These are phyloP conservation scores for Cyanoramphus novaezelandiae DNA, from an alignment of 2,113 vertebrate species.

Conservation along the genomic window DNA sequence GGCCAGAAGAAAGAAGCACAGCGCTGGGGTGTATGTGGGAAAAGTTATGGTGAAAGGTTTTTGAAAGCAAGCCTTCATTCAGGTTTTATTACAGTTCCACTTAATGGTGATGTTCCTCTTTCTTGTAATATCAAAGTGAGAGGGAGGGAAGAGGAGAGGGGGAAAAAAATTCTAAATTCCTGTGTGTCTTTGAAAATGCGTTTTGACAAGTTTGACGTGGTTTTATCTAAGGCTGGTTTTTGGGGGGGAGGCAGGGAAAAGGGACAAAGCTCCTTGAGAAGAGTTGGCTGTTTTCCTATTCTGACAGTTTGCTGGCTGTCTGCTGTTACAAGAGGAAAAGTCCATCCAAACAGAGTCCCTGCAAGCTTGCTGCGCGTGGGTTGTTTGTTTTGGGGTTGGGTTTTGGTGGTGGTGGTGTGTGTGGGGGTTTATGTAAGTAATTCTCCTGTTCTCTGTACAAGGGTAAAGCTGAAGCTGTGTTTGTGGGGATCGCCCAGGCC, in stretches of 20 bases:
- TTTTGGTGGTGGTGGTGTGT: neutral
- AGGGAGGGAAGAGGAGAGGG: too few relatives aligned
- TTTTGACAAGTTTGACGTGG: neutral
- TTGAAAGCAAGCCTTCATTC: neutral
- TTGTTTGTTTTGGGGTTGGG: neutral
- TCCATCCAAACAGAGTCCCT: neutral
- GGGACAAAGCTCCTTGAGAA: neutral
- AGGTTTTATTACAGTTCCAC: neutral
- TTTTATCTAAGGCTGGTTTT: neutral
- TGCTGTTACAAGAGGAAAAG: neutral
- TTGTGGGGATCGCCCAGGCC: neutral
- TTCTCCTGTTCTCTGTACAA: neutral
- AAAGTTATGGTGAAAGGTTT: neutral
- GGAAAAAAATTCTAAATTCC: neutral
- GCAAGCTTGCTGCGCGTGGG: neutral
- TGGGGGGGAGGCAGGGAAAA: neutral
- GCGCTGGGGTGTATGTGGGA: neutral
- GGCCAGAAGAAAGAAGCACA: neutral
- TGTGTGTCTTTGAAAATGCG: neutral
- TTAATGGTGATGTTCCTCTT: neutral
- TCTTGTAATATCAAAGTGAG: neutral
- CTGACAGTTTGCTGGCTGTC: neutral
- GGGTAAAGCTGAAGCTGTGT: neutral
- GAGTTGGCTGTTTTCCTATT: neutral
- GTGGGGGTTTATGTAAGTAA: neutral